Evolutionary conservation across 2,113 vertebrate genomes (phyloP).

Genomic region (Chaetura pelagica): DNA sequence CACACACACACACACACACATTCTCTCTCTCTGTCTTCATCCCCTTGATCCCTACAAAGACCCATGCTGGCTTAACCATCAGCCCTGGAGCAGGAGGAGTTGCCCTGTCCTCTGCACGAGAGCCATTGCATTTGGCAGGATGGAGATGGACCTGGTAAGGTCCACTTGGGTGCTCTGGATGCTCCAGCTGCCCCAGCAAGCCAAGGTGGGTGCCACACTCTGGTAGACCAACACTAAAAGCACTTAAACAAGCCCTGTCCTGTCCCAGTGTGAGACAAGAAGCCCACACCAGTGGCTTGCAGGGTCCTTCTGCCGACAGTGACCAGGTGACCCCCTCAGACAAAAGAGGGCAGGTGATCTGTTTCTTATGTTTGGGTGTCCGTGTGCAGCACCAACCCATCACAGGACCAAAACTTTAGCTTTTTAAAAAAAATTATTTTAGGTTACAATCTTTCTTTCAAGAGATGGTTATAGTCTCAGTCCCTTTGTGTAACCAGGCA

Average conservation of each 20-base stretch:
- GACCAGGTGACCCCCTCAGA: neutral
- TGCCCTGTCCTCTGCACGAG: fast-evolving
- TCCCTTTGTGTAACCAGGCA: neutral
- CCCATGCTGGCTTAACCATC: neutral
- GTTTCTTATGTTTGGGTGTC: neutral
- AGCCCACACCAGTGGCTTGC: neutral
- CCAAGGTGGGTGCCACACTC: fast-evolving
- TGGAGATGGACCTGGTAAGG: neutral
- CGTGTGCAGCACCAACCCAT: neutral
- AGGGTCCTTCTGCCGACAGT: neutral
- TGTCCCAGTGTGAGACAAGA: neutral
- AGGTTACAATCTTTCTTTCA: neutral
- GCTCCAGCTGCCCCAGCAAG: neutral
- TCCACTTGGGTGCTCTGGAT: neutral
- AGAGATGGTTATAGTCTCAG: neutral
- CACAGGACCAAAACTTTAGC: neutral
- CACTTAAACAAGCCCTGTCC: neutral
- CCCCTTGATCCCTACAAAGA: neutral
- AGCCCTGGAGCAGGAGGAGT: neutral
- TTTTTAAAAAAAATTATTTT: neutral
- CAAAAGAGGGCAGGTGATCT: neutral
- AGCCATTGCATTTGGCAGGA: neutral
- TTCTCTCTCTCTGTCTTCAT: neutral
- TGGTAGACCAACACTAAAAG: neutral
- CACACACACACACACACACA: neutral